Evolutionary conservation across 2,888 invertebrate species (phyloP), one percentile per base, ranked within the genome.

Genomic region (Steromphala cineraria): DNA sequence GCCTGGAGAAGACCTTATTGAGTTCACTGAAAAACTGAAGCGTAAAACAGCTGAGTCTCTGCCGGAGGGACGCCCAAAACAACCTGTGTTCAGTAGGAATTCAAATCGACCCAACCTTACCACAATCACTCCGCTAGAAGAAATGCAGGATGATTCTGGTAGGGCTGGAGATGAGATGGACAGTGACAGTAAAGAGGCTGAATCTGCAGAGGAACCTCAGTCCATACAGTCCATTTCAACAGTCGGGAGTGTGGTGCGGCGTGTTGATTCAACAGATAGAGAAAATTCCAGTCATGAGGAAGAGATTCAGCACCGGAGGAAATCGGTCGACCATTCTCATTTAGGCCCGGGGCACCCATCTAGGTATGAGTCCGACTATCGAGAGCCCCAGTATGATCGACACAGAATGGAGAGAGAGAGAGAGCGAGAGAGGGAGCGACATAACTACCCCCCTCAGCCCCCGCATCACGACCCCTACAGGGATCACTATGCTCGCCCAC

Each of bases 11-110:
- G 89, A 87, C 21, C 89, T 90, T 78, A 85, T 84, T 53, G 91
- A 91, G 82, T 91, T 91, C 81, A 89, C 89, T n/a, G 88, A 89
- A 62, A 91, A 90, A 82, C 84, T 91, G 56, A 90, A 90, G 56
- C 86, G 89, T 74, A 91, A 90, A 84, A 90, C 91, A 28, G 79
- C 85, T 0, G 81, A 76, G 53, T 53, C 76, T 79, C 19, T 28
- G 81, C 82, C 53, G 82, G 82, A 81, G 78, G 82, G 82, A 79
- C 80, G 62, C 80, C 36, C 81, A 79, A 83, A 80, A 74, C 80
- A 83, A 79, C 83, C 81, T 71, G 81, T 87, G 67, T 84, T 84
- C 53, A 76, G 82, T 31, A 82, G 82, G 8, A 86, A 86, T 75
- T 83, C 82, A 46, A 80, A 79, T 53, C 77, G 85, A n/a, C 84